A percentile compares a stretch with the other conserved stretches of the same genome.
Conservation (phyloP, 2,888 invertebrate genomes). For the Epicampocera succincta region DNA sequence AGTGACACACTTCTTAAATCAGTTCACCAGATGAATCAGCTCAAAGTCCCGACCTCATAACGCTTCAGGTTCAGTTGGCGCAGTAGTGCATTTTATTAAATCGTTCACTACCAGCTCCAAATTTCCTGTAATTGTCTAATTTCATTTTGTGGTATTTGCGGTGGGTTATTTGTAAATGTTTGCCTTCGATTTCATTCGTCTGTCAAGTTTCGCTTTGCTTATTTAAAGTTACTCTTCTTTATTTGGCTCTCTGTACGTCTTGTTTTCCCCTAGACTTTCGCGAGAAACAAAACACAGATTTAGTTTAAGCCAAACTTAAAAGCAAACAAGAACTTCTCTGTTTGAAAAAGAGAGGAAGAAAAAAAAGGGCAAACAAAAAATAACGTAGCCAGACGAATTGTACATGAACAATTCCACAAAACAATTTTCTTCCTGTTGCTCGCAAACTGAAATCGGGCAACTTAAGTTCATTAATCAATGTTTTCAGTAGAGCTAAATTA, state of each 20-base stretch:
- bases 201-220: conserved; percentile 60
- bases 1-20: no score
- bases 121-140: conserved; percentile 25
- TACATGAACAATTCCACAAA: no score
- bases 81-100: background rate
- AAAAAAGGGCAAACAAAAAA: conserved; percentile 32
- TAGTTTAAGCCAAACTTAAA: conserved; percentile 38
- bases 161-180: conserved; percentile 42
- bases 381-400: conserved; percentile 6
- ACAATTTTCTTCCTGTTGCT: no score
- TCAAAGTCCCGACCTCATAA: no score
- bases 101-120: background rate
- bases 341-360: background rate
- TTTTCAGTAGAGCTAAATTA: no score
- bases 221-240: conserved; percentile 42
- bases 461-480: no score
- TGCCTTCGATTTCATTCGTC: conserved; percentile 20
- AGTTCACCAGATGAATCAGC: no score
- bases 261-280: conserved; percentile 33
- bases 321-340: conserved; percentile 10
- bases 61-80: no score
- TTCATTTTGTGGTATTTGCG: conserved; percentile 24
- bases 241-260: conserved; percentile 15
- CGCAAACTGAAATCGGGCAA: no score
- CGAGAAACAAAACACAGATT: conserved; percentile 25